Percentiles rank a stretch among this genome's conserved stretches.
Conservation (phyloP, 2,888 invertebrate species). For the Odontocolon sp. region DNA sequence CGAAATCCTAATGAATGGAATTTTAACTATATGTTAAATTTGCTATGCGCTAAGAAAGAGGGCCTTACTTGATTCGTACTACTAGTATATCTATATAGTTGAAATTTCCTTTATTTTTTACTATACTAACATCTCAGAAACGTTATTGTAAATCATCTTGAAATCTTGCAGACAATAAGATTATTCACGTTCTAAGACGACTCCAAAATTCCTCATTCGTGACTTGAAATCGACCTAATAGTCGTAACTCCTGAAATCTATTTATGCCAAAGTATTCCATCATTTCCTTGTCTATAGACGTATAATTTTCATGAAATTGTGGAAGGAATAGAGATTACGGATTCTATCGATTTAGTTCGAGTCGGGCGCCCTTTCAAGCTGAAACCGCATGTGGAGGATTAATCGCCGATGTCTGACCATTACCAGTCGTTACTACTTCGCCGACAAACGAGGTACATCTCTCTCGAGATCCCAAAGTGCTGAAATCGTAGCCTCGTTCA, state of each 20-base stretch:
- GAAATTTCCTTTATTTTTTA: too few relatives aligned
- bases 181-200: too few relatives aligned
- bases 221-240: not conserved
- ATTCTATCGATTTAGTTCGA: slow-evolving; percentile 27
- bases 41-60: too few relatives aligned
- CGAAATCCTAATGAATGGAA: too few relatives aligned
- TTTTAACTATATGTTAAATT: too few relatives aligned
- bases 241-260: not conserved
- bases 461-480: slow-evolving; percentile 3
- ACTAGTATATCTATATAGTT: too few relatives aligned
- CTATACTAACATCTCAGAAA: too few relatives aligned
- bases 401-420: slow-evolving; percentile 48
- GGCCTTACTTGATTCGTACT: too few relatives aligned
- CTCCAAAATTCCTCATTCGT: too few relatives aligned
- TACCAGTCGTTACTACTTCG: slow-evolving; percentile 32
- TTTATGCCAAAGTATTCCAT: not conserved
- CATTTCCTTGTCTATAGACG: not conserved
- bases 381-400: slow-evolving; percentile 37
- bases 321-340: not conserved
- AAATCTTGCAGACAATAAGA: too few relatives aligned
- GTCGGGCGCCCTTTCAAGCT: not conserved
- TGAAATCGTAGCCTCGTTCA: slow-evolving; percentile 15
- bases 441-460: slow-evolving; percentile 29
- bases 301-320: not conserved
- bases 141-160: too few relatives aligned